These are phyloP conservation scores for Zelostemma sp. DNA, from an alignment of 1,140 invertebrate genomes.

Conservation along the genomic window DNA sequence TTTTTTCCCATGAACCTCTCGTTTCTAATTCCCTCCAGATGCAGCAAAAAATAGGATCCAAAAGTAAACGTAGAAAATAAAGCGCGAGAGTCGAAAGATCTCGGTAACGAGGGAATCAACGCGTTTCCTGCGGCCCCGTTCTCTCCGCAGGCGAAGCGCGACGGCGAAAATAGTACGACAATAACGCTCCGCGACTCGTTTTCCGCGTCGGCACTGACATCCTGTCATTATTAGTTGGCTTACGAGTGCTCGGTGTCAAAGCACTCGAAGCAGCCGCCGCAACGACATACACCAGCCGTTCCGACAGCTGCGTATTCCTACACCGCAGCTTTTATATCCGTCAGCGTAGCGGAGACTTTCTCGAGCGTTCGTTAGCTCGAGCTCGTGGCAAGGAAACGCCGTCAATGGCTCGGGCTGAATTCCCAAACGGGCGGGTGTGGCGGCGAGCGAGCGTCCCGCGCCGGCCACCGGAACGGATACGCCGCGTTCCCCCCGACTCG, in stretches of 20 bases:
- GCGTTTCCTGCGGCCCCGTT: no score
- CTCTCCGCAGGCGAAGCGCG: not conserved
- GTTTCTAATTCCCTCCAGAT: no score
- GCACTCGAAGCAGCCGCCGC: constrained; percentile 39
- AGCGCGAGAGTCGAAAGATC: no score
- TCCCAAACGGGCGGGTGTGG: constrained; percentile 72
- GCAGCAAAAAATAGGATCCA: no score
- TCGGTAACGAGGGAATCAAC: no score
- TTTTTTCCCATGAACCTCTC: no score
- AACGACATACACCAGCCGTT: constrained; percentile 33
- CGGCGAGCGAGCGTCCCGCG: constrained; percentile 62
- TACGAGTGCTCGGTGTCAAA: constrained; percentile 44
- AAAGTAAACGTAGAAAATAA: no score
- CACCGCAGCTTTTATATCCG: constrained; percentile 41
- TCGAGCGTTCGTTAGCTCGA: constrained; percentile 30
- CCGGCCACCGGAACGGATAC: constrained; percentile 62
- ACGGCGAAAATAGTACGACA: constrained; percentile 31
- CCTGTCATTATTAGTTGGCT: constrained; percentile 40
- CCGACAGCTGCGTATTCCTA: constrained; percentile 40
- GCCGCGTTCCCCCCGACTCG: constrained; percentile 28
- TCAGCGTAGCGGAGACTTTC: constrained; percentile 18
- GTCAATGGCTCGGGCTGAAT: constrained; percentile 61
- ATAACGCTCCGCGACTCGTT: not conserved
- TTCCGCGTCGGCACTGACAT: constrained; percentile 18
- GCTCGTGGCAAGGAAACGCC: constrained; percentile 15